phyloP scores from a whole-genome alignment of 2,888 invertebrate genomes.

The Clunio marinus region DNA sequence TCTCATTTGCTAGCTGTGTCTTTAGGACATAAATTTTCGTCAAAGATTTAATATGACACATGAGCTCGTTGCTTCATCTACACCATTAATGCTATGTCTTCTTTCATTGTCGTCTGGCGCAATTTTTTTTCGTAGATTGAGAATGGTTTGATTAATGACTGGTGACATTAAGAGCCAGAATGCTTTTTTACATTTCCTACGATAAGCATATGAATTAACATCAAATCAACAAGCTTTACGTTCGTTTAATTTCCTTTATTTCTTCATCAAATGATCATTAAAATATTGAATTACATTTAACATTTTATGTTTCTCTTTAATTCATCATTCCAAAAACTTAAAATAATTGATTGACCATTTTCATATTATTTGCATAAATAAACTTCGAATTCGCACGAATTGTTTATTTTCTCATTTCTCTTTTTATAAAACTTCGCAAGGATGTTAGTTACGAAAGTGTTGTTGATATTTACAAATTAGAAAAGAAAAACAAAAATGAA shows the following conservation, averaged over 20 bases:
- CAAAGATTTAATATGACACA: slow-evolving; percentile 30
- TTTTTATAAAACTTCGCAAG: neutral
- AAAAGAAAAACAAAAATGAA: no score
- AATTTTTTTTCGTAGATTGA: neutral
- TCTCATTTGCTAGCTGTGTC: slow-evolving; percentile 12
- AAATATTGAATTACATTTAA: slow-evolving; percentile 35
- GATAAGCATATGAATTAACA: neutral
- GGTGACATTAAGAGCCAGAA: neutral
- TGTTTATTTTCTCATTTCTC: no score
- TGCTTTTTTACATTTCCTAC: neutral
- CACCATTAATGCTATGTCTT: neutral
- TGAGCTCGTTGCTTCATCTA: slow-evolving; percentile 2
- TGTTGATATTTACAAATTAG: neutral
- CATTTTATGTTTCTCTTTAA: slow-evolving; percentile 16
- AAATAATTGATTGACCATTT: neutral
- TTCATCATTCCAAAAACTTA: no score
- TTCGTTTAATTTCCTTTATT: slow-evolving; percentile 17
- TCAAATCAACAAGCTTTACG: neutral
- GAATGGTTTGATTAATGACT: slow-evolving; percentile 6
- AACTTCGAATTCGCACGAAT: no score
- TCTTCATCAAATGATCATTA: slow-evolving; percentile 34
- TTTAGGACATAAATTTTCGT: slow-evolving; percentile 33
- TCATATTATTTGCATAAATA: no score
- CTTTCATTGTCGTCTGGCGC: neutral
- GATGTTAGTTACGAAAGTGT: neutral